These are phyloP conservation scores for Sterrhoptilus dennistouni DNA, from an alignment of 2,113 vertebrate species.

Conservation along the genomic window DNA sequence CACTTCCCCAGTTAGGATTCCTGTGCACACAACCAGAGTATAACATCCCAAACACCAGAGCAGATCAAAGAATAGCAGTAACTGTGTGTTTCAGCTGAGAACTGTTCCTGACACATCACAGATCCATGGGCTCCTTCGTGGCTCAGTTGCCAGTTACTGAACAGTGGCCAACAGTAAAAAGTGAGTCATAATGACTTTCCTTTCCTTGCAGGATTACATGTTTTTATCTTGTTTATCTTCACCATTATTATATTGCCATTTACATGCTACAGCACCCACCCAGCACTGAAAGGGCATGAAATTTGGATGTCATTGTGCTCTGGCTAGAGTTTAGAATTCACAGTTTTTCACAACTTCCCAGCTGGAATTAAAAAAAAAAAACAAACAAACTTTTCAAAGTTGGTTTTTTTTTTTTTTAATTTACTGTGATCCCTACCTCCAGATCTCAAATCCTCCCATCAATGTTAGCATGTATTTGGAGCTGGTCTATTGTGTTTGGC, in stretches of 20 bases:
- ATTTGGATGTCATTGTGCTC: not conserved
- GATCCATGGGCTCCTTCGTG: constrained; percentile 5
- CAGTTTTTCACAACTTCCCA: not conserved
- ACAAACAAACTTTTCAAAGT: too few relatives aligned
- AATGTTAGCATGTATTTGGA: constrained; percentile 59
- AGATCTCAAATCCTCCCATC: constrained; percentile 34
- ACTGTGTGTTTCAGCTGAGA: constrained; percentile 43
- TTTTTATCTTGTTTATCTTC: constrained; percentile 35
- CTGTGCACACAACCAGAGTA: not conserved
- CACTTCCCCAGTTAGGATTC: not conserved
- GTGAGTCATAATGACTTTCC: not conserved
- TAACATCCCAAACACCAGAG: not conserved
- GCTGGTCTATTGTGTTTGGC: constrained; percentile 72
- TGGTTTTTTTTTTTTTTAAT: constrained; percentile 37
- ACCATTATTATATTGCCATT: not conserved
- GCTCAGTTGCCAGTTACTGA: constrained; percentile 47
- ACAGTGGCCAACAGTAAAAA: constrained; percentile 43
- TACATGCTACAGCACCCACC: not conserved
- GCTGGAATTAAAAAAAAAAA: constrained; percentile 36
- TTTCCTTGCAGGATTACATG: not conserved
- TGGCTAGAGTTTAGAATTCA: not conserved
- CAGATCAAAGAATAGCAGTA: constrained; percentile 49
- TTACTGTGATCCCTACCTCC: constrained; percentile 65
- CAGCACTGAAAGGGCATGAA: not conserved
- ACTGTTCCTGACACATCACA: constrained; percentile 58